Evolutionary conservation across 2,888 invertebrate species (phyloP).

Genomic region (Pristionchus mayeri): DNA sequence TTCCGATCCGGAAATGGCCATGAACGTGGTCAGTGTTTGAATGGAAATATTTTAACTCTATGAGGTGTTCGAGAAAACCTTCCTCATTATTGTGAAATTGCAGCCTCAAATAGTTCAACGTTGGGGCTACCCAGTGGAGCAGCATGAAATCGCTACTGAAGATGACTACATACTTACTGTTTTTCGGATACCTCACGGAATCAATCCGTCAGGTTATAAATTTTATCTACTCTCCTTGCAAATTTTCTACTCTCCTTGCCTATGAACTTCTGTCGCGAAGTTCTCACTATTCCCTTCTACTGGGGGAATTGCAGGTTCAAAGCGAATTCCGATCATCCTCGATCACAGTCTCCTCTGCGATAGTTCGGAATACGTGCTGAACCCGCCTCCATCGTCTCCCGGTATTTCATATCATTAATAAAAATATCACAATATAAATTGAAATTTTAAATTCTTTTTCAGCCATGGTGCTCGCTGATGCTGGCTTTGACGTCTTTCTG

Average conservation of each 20-base stretch:
- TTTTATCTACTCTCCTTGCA: neutral
- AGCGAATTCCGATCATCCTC: neutral
- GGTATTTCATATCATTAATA: too few species aligned
- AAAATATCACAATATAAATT: neutral
- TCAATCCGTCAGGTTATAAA: neutral
- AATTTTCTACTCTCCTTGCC: too few species aligned
- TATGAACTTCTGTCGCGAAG: too few species aligned
- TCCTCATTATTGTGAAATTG: neutral
- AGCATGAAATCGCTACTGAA: conserved; percentile 7
- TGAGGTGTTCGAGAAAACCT: neutral
- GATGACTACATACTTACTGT: conserved; percentile 27
- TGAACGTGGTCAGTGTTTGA: conserved; percentile 26
- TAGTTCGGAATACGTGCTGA: neutral
- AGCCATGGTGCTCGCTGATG: neutral
- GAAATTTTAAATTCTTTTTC: neutral
- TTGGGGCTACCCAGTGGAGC: neutral
- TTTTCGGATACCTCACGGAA: neutral
- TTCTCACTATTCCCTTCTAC: too few species aligned
- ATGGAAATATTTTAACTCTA: neutral
- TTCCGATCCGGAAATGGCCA: neutral
- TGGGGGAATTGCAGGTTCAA: too few species aligned
- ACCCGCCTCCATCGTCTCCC: conserved; percentile 1
- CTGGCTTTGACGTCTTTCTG: conserved; percentile 22
- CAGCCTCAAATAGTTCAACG: conserved; percentile 22
- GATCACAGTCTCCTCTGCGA: neutral